Evolutionary conservation across 2,797 vertebrate species (phyloP).

Genomic region (Acanthurus leucopareius): DNA sequence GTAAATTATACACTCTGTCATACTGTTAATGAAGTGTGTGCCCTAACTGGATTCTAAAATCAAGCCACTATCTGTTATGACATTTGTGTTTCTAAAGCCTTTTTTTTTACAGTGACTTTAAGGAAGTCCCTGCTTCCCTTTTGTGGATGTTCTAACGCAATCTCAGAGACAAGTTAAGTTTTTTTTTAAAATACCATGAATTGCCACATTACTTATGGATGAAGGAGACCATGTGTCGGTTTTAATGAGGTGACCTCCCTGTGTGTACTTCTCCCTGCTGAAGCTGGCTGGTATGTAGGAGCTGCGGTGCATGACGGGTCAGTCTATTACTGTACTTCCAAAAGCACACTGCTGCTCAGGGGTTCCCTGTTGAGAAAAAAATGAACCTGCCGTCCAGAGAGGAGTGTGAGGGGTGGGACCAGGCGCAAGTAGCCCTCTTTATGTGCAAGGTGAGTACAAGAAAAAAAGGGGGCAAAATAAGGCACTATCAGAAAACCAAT

Average conservation of each 20-base stretch:
- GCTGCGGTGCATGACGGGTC: conserved; percentile 44
- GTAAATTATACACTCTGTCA: conserved; percentile 4
- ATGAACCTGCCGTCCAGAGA: conserved; percentile 89
- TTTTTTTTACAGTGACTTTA: conserved; percentile 22
- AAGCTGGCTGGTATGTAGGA: conserved; percentile 33
- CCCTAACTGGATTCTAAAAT: not conserved
- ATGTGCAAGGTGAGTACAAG: conserved; percentile 85
- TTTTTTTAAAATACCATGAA: conserved; percentile 2
- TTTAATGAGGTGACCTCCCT: conserved; percentile 66
- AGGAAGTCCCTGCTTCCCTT: conserved; percentile 76
- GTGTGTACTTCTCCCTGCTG: conserved; percentile 35
- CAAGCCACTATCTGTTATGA: conserved; percentile 14
- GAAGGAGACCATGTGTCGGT: conserved; percentile 7
- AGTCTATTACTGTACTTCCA: conserved; percentile 56
- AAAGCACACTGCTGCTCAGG: conserved; percentile 23
- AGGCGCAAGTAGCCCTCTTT: conserved; percentile 84
- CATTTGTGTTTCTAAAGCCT: conserved; percentile 31
- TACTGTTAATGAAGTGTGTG: conserved; percentile 28
- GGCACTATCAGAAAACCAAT: not conserved
- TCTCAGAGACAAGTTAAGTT: conserved; percentile 4
- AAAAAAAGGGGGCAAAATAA: not conserved
- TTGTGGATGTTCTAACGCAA: conserved; percentile 17
- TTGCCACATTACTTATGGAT: conserved; percentile 33
- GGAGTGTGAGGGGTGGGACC: conserved; percentile 88
- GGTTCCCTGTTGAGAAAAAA: conserved; percentile 67